A percentile compares a stretch with the other conserved stretches of the same genome.
phyloP scores from a whole-genome alignment of 2,888 invertebrate genomes.

The Stenodera caucasica region DNA sequence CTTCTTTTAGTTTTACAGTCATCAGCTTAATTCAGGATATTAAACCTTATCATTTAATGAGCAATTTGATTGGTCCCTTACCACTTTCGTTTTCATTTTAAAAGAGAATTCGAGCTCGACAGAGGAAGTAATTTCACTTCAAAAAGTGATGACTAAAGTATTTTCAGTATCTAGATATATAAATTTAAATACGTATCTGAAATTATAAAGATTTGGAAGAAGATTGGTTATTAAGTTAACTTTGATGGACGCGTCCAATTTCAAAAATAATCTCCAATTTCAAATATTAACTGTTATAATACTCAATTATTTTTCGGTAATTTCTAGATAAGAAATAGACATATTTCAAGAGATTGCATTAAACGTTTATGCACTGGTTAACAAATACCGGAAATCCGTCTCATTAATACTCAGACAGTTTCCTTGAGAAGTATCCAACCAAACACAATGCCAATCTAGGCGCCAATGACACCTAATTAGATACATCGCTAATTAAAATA shows the following conservation, averaged over 20 bases:
- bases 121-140: constrained; percentile 41
- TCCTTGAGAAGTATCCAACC: constrained; percentile 21
- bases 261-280: background rate
- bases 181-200: constrained; percentile 20
- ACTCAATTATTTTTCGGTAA: background rate
- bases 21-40: constrained; percentile 49
- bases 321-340: constrained; percentile 3
- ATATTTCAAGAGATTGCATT: too few species aligned
- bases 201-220: constrained; percentile 26
- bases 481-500: constrained; percentile 2
- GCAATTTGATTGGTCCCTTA: constrained; percentile 48
- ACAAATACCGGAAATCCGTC: constrained; percentile 24
- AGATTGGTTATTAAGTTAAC: constrained; percentile 19
- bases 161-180: constrained; percentile 28
- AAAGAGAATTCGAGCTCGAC: background rate
- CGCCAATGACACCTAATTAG: constrained; percentile 21
- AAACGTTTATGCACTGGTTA: constrained; percentile 24
- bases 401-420: constrained; percentile 12
- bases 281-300: background rate
- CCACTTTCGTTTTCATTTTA: constrained; percentile 27
- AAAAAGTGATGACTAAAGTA: constrained; percentile 39
- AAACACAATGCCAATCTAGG: constrained; percentile 13
- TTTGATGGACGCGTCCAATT: constrained; percentile 12
- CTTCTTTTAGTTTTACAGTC: constrained; percentile 48
- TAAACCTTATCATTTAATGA: constrained; percentile 53